Evolutionary conservation across 2,797 vertebrate genomes (phyloP).

Genomic region (Tadarida brasiliensis): DNA sequence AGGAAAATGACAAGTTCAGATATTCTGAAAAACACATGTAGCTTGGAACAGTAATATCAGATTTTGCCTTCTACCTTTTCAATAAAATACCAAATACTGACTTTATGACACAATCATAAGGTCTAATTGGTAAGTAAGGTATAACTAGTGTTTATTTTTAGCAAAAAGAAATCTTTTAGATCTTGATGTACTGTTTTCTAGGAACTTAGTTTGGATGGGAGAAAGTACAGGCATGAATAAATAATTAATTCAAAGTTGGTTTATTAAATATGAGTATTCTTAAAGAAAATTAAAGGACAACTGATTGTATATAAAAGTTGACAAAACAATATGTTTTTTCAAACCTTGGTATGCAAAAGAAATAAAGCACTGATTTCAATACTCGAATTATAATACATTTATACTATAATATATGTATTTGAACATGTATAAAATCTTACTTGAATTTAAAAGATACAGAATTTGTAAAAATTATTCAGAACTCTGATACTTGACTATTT

Average conservation of each 20-base stretch:
- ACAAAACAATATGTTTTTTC: conserved; percentile 79
- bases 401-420: neutral
- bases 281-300: conserved; percentile 74
- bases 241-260: conserved; percentile 61
- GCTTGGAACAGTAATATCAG: conserved; percentile 76
- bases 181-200: conserved; percentile 71
- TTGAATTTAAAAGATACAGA: neutral
- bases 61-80: conserved; percentile 81
- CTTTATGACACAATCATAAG: conserved; percentile 75
- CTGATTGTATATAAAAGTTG: conserved; percentile 75
- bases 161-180: conserved; percentile 80
- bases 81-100: conserved; percentile 84
- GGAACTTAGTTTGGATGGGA: conserved; percentile 72
- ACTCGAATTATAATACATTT: neutral
- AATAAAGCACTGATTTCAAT: neutral
- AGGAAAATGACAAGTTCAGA: conserved; percentile 80
- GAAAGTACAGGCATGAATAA: conserved; percentile 78
- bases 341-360: conserved; percentile 14
- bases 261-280: conserved; percentile 59
- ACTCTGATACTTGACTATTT: neutral
- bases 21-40: conserved; percentile 84
- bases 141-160: conserved; percentile 84
- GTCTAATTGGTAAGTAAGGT: conserved; percentile 75
- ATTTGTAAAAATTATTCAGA: neutral
- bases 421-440: neutral